Base-by-base conservation (phyloP, 2,113 vertebrate species). In the Mola mola region DNA sequence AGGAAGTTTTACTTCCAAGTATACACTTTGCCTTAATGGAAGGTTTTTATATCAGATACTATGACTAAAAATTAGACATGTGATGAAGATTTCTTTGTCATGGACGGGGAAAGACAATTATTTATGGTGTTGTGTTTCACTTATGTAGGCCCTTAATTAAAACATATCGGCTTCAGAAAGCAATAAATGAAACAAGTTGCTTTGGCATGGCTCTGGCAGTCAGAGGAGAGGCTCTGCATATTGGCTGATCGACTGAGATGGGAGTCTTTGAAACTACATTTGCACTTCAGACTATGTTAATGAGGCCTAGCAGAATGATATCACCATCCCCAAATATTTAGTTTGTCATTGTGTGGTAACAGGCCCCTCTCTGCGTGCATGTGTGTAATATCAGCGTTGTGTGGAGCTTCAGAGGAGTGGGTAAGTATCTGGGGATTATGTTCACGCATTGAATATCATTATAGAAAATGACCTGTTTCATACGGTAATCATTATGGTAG, bases 91-190 rank as follows among this genome's bases (percentile, higher is more conserved):
- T 77, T 72, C 75, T 80, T 85, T 89, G 80, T 91, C 84, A 82
- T 87, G 86, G 84, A 68, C 81, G 81, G 78, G 58, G 81, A 78
- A 58, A 68, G 61, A 58, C 43, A 72, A 82, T 91, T 91, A 89
- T 88, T 86, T 85, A 90, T 87, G 87, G 75, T 83, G 84, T 90
- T 88, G 83, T 91, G 90, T 37, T 87, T 86, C 85, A 72, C 75
- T 81, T 86, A 82, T 77, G 85, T 84, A 87, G 87, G 88, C 61
- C 66, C 73, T 88, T 89, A 88, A 91, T 92, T 91, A 90, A 89
- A 91, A 86, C 83, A 82, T 76, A 86, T 88, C 72, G 78, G 78
- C 77, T 81, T 88, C 83, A 86, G 88, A 89, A 86, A 82, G 84
- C 82, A 87, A 87, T 83, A 80, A 83, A 76, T 81, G 65, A 87